Conservation (phyloP, 2,797 vertebrate genomes). For the Pipistrellus pipistrellus region DNA sequence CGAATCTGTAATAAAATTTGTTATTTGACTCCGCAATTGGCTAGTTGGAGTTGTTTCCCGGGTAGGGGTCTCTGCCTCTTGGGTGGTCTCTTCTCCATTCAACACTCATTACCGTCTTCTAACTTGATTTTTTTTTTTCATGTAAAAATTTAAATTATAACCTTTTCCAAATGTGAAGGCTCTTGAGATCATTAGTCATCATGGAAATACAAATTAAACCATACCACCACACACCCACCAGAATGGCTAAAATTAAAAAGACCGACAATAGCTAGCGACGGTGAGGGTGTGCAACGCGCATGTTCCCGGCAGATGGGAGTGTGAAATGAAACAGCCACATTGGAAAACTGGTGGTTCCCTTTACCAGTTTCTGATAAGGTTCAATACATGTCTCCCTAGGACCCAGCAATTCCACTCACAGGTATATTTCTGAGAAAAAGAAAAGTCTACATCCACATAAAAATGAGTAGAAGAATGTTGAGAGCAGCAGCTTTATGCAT, state of each 20-base stretch:
- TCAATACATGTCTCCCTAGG: background rate
- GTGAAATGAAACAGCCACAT: background rate
- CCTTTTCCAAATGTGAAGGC: constrained; percentile 69
- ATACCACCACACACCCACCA: constrained; percentile 57
- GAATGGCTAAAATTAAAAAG: constrained; percentile 68
- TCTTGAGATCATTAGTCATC: constrained; percentile 67
- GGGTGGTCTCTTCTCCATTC: too few relatives aligned
- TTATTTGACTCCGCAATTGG: too few relatives aligned
- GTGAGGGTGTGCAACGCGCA: background rate
- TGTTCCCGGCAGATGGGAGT: background rate
- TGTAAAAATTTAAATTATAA: constrained; percentile 70
- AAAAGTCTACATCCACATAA: background rate
- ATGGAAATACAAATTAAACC: constrained; percentile 68
- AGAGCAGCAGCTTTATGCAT: background rate
- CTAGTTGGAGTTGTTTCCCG: too few relatives aligned
- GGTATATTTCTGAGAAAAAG: background rate
- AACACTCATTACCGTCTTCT: background rate
- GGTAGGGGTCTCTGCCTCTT: too few relatives aligned
- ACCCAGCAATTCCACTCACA: background rate
- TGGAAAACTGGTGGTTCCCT: background rate
- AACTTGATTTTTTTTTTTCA: constrained; percentile 33
- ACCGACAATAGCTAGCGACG: constrained; percentile 51
- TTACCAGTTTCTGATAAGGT: background rate
- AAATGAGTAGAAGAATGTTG: background rate
- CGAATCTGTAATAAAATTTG: too few relatives aligned